Base-by-base conservation (phyloP, 2,888 invertebrate species). In the Anthoptus insignis region DNA sequence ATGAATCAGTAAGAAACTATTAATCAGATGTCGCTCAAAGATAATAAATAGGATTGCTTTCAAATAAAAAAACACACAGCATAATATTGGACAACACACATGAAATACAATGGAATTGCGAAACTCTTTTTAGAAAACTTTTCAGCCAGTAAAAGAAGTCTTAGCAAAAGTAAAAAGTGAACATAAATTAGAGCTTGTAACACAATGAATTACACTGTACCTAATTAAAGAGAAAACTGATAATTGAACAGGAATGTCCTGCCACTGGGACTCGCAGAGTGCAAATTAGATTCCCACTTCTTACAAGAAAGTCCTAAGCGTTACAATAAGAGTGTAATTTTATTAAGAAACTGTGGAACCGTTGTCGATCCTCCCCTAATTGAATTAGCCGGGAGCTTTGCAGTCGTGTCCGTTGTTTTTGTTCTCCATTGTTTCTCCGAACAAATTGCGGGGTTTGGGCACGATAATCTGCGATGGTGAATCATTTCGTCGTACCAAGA, bases 241-340 rank as follows among this genome's bases (percentile, higher is more conserved):
- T 61, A 61, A 49, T 49, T 37, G 27, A 63, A 63, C 27, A 27
- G 56, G 49, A 63, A 63, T 61, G 53, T 61, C 60, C 42, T 16
- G 47, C 60, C 53, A 53, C 47, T 16, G 24, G 45, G 49, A 47
- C 54, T 34, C 27, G 52, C 7, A 29, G 47, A 24, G 54, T 22
- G 34, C 49, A 63, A 63, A 63, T 63, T 63, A 63, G 63, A 63
- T 63, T 63, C 63, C 56, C 54, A 34, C 49, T 59, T 49, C 56
- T 63, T 49, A 49, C 16, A 47, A 47, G 42, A 49, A 37, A 56
- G 56, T 63, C 63, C 49, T 63, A 63, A 63, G 54, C 56, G 56
- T 63, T 63, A 63, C 56, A 56, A 63, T 56, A 63, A 63, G 54
- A 56, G 63, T 39, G 61, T 63, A 63, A 63, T 63, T 63, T 63